Evolutionary conservation across 2,113 vertebrate species (phyloP), one percentile per base, ranked within the genome.

Genomic region (Naja naja): DNA sequence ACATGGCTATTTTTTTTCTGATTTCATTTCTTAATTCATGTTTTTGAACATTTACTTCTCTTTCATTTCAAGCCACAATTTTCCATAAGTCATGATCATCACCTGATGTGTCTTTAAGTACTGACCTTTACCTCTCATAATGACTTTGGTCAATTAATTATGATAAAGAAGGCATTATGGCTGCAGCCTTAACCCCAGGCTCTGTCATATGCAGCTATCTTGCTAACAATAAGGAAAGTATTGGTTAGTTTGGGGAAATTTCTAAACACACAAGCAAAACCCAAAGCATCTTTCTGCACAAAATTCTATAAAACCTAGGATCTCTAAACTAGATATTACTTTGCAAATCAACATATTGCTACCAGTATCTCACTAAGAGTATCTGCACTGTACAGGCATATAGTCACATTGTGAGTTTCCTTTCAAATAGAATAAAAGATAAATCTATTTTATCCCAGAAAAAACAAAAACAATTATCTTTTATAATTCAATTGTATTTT

Each of bases 401-500:
- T 11, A 30, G 47, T 49, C 47, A 64, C 22, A 7, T 23, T 58
- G 60, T 5, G 27, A 87, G 49, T 94, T 93, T 93, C 18, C 85
- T 90, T 93, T 86, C 56, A 1, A 89, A 3, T 43, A 30, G 54
- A 43, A 87, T 23, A 64, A 64, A 47, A 93, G 93, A 88, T 81
- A 85, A 81, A 4, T 1, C 9, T 92, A 8, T 89, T 90, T 96
- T 47, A 93, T 86, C 86, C 89, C 88, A 90, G 87, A 56, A 81
- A 54, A 7, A 94, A 0, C 8, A 88, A 74, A 90, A 86, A 88
- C 11, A 90, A 53, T 74, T 86, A 39, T 23, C 14, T 1, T 22
- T 58, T 49, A 89, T 94, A 95, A 93, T 25, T 94, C 22, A 90
- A 1, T 16, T 22, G 18, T 81, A 81, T 81, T 81, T 81, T 81